phyloP scores from a whole-genome alignment of 2,113 vertebrate species.

The Actinemys pallida region DNA sequence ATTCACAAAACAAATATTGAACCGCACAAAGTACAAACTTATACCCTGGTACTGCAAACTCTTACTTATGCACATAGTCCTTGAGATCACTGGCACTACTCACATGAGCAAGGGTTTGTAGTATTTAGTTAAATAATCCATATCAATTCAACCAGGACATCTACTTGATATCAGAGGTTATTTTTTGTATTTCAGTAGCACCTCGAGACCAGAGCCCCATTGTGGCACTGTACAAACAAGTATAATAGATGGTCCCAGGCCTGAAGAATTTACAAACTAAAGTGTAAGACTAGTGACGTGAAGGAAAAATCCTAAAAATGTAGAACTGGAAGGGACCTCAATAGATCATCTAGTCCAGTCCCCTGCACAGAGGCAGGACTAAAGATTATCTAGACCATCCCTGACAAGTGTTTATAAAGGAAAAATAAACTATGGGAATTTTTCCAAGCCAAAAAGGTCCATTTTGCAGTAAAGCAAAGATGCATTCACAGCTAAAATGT shows the following conservation, averaged over 20 bases:
- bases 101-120: not conserved
- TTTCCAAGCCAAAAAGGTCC: not conserved
- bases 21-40: not conserved
- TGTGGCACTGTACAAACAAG: not conserved
- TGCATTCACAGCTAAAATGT: rapidly evolving
- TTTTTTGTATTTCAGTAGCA: rapidly evolving
- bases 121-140: not conserved
- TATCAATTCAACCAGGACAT: not conserved
- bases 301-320: not conserved
- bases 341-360: not conserved
- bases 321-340: not conserved
- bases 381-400: too few species aligned
- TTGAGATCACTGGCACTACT: not conserved
- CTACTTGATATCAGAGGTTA: not conserved
- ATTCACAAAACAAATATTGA: not conserved
- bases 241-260: not conserved
- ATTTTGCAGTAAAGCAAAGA: not conserved
- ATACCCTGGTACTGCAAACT: not conserved
- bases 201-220: not conserved
- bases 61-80: not conserved
- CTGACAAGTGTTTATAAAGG: not conserved
- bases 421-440: not conserved
- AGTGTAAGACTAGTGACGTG: not conserved
- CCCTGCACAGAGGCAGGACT: too few species aligned
- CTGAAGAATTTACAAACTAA: not conserved